phyloP scores from a whole-genome alignment of 2,113 vertebrate species.

The Aptenodytes patagonicus region DNA sequence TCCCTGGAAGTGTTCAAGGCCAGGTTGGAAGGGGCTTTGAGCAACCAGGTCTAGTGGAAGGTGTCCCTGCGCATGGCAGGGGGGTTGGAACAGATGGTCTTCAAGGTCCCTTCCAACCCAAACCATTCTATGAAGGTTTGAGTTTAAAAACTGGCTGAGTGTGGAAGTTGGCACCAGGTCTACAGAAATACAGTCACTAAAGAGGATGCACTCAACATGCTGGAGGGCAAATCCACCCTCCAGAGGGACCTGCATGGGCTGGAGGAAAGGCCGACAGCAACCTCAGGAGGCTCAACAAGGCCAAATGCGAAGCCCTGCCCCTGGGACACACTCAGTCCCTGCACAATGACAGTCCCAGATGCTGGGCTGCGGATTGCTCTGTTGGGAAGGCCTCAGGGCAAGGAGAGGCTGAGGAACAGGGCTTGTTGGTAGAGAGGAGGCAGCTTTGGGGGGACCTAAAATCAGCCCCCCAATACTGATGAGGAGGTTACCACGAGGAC shows the following conservation, averaged over 20 bases:
- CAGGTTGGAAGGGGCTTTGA: too few relatives aligned
- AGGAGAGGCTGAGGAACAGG: neutral
- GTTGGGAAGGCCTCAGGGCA: accelerated
- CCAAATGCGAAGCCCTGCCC: neutral
- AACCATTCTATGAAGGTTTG: neutral
- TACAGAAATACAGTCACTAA: neutral
- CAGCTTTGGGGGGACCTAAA: neutral
- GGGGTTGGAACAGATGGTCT: too few relatives aligned
- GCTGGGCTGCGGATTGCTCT: neutral
- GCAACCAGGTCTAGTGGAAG: too few relatives aligned
- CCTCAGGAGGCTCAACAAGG: neutral
- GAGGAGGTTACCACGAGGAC: neutral
- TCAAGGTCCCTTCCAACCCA: too few relatives aligned
- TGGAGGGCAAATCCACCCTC: neutral
- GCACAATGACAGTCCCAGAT: neutral
- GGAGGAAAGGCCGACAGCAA: neutral
- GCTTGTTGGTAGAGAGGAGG: neutral
- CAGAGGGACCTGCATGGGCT: neutral
- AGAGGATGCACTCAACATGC: neutral
- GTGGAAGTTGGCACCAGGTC: neutral
- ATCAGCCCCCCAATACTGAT: neutral
- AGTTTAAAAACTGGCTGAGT: neutral
- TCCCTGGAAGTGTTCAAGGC: too few relatives aligned
- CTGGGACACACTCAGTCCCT: neutral
- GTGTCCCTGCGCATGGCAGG: too few relatives aligned